Conservation (phyloP, 64 coral and sea anemone species). For the Montipora efflorescens region DNA sequence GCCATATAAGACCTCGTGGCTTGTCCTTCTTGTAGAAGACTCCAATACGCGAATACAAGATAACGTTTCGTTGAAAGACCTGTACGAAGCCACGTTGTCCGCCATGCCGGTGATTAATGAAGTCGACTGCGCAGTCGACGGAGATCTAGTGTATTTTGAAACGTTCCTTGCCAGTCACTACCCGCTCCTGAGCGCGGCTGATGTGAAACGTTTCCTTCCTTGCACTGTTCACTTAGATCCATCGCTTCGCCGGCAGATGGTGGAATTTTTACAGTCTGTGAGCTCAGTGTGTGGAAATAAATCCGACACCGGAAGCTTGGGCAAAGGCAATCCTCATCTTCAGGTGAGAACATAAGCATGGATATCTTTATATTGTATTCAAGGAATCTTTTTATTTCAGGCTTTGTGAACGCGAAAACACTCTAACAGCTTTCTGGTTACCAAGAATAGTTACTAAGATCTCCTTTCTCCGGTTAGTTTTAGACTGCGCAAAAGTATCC, state of each 20-base stretch:
- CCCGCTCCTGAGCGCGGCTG: conserved; percentile 80
- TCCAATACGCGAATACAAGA: conserved; percentile 75
- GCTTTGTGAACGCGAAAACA: no score
- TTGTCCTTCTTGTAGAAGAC: conserved; percentile 93
- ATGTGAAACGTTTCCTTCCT: conserved; percentile 76
- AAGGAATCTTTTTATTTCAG: no score
- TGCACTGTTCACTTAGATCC: conserved; percentile 92
- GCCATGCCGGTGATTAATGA: conserved; percentile 89
- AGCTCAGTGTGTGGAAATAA: conserved; percentile 55
- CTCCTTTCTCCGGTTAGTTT: no score
- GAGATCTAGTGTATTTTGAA: conserved; percentile 97
- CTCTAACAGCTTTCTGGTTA: no score
- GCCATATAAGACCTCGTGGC: conserved; percentile 97
- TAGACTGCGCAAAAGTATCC: no score
- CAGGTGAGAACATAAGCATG: conserved; percentile 50
- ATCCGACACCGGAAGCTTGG: conserved; percentile 80
- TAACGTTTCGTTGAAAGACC: conserved; percentile 84
- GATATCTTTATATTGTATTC: background rate
- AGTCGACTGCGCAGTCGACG: conserved; percentile 92
- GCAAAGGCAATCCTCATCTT: conserved; percentile 63
- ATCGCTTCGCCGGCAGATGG: conserved; percentile 87
- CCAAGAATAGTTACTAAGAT: no score
- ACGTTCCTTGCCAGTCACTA: conserved; percentile 92
- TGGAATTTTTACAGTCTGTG: conserved; percentile 85
- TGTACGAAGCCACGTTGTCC: conserved; percentile 90